These are phyloP conservation scores for Odontothrips loti DNA, from an alignment of 2,888 invertebrate species.

Conservation along the genomic window DNA sequence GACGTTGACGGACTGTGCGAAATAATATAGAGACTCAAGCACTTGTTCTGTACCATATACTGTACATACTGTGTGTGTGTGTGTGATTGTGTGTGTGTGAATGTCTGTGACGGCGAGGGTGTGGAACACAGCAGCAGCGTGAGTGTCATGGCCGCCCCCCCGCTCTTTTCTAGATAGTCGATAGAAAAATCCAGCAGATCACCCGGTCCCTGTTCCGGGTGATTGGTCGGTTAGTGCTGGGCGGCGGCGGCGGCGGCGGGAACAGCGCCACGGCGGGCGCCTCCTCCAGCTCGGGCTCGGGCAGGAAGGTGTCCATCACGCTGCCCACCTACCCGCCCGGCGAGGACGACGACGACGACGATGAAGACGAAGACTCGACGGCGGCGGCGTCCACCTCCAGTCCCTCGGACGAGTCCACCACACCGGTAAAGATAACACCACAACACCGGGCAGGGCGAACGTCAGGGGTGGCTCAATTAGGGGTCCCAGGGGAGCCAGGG, in stretches of 20 bases:
- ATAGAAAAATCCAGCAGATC: conserved; percentile 71
- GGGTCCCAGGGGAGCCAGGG: conserved; percentile 33
- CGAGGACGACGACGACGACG: conserved; percentile 59
- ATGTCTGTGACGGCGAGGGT: too few relatives aligned
- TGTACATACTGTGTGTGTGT: conserved; percentile 21
- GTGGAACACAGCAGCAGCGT: not conserved
- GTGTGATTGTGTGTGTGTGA: not conserved
- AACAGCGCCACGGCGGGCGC: conserved; percentile 48
- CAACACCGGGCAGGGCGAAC: conserved; percentile 36
- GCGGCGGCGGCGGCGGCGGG: conserved; percentile 51
- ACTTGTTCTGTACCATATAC: conserved; percentile 18
- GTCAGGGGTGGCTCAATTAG: conserved; percentile 35
- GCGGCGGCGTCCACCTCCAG: conserved; percentile 37
- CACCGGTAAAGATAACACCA: conserved; percentile 37
- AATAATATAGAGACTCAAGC: not conserved
- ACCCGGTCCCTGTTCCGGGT: conserved; percentile 67
- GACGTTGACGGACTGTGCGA: not conserved
- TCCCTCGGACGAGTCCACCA: conserved; percentile 37
- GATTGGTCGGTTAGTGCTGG: conserved; percentile 68
- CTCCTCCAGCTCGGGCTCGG: conserved; percentile 44
- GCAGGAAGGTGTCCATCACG: conserved; percentile 57
- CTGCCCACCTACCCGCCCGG: conserved; percentile 65
- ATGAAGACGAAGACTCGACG: conserved; percentile 45
- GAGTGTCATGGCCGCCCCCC: conserved; percentile 19
- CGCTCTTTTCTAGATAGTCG: conserved; percentile 56